A percentile compares a stretch with the other conserved stretches of the same genome.
Conservation (phyloP, 2,797 vertebrate species). For the Hoplostethus atlanticus region DNA sequence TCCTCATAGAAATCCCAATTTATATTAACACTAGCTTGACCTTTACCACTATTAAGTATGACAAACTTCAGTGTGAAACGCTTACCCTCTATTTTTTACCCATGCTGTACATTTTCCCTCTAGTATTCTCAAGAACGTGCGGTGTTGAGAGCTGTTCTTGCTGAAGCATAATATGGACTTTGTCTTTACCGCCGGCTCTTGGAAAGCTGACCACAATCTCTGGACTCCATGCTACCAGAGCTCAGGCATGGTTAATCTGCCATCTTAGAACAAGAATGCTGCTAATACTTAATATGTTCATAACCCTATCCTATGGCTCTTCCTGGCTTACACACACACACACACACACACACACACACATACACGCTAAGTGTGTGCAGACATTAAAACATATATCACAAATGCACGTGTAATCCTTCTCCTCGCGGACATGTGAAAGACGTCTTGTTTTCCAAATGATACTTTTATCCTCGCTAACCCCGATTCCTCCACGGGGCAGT, state of each 20-base stretch:
- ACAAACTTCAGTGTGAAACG: not conserved
- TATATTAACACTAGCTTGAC: not conserved
- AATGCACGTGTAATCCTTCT: slow-evolving; percentile 21
- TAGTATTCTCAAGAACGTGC: slow-evolving; percentile 42
- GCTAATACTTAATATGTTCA: slow-evolving; percentile 65
- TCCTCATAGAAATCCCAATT: not conserved
- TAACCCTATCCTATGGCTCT: slow-evolving; percentile 35
- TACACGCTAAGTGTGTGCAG: slow-evolving; percentile 8
- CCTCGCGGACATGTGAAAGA: slow-evolving; percentile 37
- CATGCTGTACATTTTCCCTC: not conserved
- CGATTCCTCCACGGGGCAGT: slow-evolving; percentile 50
- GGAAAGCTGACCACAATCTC: slow-evolving; percentile 39
- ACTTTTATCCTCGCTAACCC: slow-evolving; percentile 45
- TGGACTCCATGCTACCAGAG: slow-evolving; percentile 51
- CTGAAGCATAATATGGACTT: slow-evolving; percentile 50
- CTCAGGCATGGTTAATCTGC: slow-evolving; percentile 55
- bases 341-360: slow-evolving; percentile 19
- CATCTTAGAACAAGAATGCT: slow-evolving; percentile 48
- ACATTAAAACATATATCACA: not conserved
- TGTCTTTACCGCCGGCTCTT: slow-evolving; percentile 42
- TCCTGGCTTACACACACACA: slow-evolving; percentile 26
- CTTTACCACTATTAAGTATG: not conserved
- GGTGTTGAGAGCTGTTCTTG: slow-evolving; percentile 41
- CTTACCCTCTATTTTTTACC: slow-evolving; percentile 12
- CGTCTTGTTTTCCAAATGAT: slow-evolving; percentile 40